These are phyloP conservation scores for Sinotaia quadrata DNA, from an alignment of 2,888 invertebrate genomes.

Conservation along the genomic window DNA sequence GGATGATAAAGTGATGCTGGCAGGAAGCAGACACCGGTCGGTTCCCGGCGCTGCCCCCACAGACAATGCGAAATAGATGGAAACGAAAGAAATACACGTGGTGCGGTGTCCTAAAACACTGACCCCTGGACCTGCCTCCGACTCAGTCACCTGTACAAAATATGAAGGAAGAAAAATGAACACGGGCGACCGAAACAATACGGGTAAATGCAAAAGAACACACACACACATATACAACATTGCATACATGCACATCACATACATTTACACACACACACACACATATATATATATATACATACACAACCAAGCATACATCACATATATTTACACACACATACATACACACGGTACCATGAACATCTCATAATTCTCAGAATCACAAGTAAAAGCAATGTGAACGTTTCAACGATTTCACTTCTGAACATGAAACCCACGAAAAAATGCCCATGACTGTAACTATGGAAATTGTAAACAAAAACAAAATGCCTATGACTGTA, in stretches of 20 bases:
- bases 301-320: not conserved
- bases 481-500: no score
- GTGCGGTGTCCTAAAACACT: no score
- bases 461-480: not conserved
- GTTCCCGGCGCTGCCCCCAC: no score
- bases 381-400: not conserved
- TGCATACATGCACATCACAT: not conserved
- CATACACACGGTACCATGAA: not conserved
- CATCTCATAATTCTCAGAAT: not conserved
- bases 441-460: not conserved
- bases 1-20: no score
- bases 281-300: not conserved
- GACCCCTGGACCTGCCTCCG: no score
- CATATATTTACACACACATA: conserved; percentile 2
- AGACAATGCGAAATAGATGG: no score
- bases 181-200: no score
- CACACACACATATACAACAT: not conserved
- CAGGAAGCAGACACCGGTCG: no score
- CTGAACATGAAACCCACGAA: not conserved
- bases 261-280: conserved; percentile 4
- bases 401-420: not conserved
- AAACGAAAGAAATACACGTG: no score
- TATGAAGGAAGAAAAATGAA: no score
- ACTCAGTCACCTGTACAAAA: no score
- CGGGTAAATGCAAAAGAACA: no score